A percentile compares a stretch with the other conserved stretches of the same genome.
phyloP scores from a whole-genome alignment of 2,113 vertebrate species.

The Albula goreensis region DNA sequence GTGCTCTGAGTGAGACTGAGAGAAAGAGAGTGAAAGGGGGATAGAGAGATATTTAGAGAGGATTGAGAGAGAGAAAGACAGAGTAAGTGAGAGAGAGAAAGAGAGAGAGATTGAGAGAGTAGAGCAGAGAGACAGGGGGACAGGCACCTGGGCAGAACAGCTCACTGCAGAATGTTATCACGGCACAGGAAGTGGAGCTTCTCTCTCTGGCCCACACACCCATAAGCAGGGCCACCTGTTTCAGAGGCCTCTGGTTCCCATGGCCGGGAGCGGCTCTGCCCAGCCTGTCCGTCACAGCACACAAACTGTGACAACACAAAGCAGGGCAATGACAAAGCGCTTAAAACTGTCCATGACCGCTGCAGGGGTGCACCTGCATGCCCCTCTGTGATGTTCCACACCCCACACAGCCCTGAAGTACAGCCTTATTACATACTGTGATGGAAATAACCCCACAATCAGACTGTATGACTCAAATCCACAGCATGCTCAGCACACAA shows the following conservation, averaged over 20 bases:
- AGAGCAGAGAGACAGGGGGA: too few species aligned
- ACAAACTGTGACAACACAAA: constrained; percentile 4
- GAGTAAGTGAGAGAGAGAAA: too few species aligned
- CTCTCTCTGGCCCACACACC: constrained; percentile 12
- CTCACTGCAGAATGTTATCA: neutral
- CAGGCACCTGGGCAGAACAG: neutral
- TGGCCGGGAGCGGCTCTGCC: constrained; percentile 13
- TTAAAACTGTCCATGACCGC: too few species aligned
- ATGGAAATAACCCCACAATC: neutral
- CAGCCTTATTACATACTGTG: neutral
- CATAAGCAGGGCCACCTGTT: constrained; percentile 24
- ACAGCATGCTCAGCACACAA: too few species aligned
- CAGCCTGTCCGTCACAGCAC: constrained; percentile 32
- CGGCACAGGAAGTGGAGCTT: neutral
- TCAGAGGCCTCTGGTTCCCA: constrained; percentile 2
- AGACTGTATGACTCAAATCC: too few species aligned
- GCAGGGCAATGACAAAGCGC: neutral
- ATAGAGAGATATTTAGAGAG: too few species aligned
- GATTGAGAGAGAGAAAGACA: too few species aligned
- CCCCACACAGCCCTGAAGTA: neutral
- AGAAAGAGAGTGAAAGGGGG: too few species aligned
- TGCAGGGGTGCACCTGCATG: constrained; percentile 33
- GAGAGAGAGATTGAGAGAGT: too few species aligned
- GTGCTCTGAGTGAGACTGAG: too few species aligned
- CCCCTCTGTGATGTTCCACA: neutral